These are phyloP conservation scores for Lutraria rhynchaena DNA, from an alignment of 1,140 invertebrate genomes.

Conservation along the genomic window DNA sequence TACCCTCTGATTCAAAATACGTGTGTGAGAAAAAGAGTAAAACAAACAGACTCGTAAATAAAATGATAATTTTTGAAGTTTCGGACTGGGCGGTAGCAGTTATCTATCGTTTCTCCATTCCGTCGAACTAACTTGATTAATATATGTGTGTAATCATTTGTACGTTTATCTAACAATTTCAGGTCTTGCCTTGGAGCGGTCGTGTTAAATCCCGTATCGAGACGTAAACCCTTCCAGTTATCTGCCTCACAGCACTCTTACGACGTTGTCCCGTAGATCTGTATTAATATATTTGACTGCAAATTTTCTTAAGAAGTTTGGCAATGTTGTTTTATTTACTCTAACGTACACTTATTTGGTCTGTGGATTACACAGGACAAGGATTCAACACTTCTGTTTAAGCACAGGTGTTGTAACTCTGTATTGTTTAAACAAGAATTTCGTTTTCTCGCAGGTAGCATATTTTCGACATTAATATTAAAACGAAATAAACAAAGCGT, in stretches of 20 bases:
- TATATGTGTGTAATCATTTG: conserved; percentile 18
- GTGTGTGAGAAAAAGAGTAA: too few relatives aligned
- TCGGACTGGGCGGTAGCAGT: too few relatives aligned
- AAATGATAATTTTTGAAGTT: conserved; percentile 18
- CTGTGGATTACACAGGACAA: conserved; percentile 43
- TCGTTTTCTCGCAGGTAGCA: too few relatives aligned
- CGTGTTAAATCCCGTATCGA: conserved; percentile 34
- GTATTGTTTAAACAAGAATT: too few relatives aligned
- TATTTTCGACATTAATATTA: too few relatives aligned
- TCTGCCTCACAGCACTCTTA: conserved; percentile 26
- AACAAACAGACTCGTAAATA: conserved; percentile 16
- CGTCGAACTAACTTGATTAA: conserved; percentile 23
- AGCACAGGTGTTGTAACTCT: conserved; percentile 55
- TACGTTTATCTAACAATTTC: conserved; percentile 42
- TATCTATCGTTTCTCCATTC: too few relatives aligned
- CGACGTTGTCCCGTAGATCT: conserved; percentile 46
- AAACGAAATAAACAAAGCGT: too few relatives aligned
- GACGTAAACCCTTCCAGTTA: conserved; percentile 40
- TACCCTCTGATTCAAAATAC: too few relatives aligned
- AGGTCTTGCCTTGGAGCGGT: conserved; percentile 17
- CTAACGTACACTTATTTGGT: conserved; percentile 44
- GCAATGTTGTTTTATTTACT: conserved; percentile 51
- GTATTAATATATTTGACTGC: conserved; percentile 53
- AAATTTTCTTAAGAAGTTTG: conserved; percentile 43
- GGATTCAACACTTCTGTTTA: conserved; percentile 24